Evolutionary conservation across 2,888 invertebrate species (phyloP), one percentile per base, ranked within the genome.

Genomic region (Athripsodes cinereus): DNA sequence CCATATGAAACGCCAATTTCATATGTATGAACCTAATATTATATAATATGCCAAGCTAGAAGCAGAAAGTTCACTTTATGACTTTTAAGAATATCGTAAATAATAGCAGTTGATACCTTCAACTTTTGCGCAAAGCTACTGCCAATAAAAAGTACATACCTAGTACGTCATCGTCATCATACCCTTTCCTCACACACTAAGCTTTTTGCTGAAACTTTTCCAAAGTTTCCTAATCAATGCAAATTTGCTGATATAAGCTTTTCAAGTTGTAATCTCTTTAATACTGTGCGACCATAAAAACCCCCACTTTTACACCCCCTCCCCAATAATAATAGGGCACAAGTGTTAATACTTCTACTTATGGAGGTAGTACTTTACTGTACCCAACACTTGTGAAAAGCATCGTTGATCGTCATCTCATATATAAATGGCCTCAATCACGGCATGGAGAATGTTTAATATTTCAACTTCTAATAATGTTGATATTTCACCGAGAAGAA

Each of bases 211-310:
- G 13, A 40, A 40, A 40, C 40, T 40, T 40, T 40, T 40, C 40
- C 40, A 13, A 40, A 40, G 40, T 40, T 40, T 40, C 40, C 40
- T 40, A 40, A 40, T 40, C 40, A 40, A 40, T 40, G 40, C 40
- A 40, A 40, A 40, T 40, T 40, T 40, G 40, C 40, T 40, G 40
- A 40, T 40, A 40, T 13, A 8, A 16, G n/a, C 40, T 40, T 40
- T 16, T n/a, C 40, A 40, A 40, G n/a, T 40, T 40, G 40, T 40
- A 40, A 40, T 40, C 40, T 40, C 40, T 40, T 40, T 40, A 40
- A 40, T 40, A 40, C 40, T 40, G 40, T 13, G n/a, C 2, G 16
- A 3, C 40, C 40, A 40, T 40, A 40, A 40, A 40, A 40, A 40
- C 40, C 16, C 13, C 40, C 3, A 5, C 2, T 13, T 13, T 13